A percentile compares a stretch with the other conserved stretches of the same genome.
Evolutionary conservation across 2,797 vertebrate genomes (phyloP).

Genomic region (Rallus crepitans): DNA sequence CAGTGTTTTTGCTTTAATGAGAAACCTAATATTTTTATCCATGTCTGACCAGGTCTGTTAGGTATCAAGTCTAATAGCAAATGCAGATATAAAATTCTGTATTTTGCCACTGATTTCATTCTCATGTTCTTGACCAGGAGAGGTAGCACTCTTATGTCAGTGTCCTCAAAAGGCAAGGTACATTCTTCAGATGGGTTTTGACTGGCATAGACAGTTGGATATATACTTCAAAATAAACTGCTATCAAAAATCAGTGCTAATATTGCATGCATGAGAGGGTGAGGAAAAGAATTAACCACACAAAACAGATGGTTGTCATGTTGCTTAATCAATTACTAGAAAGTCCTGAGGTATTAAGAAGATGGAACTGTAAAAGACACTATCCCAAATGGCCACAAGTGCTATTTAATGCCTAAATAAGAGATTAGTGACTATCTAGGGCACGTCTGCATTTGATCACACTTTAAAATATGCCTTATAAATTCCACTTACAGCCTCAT

Average conservation of each 20-base stretch:
- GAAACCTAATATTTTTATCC: not conserved
- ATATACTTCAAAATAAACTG: not conserved
- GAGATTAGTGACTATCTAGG: not conserved
- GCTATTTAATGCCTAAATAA: not conserved
- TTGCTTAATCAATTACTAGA: not conserved
- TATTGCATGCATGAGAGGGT: not conserved
- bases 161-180: not conserved
- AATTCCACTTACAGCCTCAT: not conserved
- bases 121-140: not conserved
- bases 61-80: not conserved
- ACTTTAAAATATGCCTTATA: constrained; percentile 1
- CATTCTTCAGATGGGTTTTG: not conserved
- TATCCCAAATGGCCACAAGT: not conserved
- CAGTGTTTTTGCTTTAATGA: not conserved
- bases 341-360: not conserved
- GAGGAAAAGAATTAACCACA: not conserved
- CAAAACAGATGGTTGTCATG: not conserved
- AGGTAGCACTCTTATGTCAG: not conserved
- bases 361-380: not conserved
- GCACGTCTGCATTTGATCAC: not conserved
- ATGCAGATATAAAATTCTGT: not conserved
- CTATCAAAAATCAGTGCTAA: not conserved
- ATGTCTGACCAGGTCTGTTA: not conserved
- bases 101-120: not conserved
- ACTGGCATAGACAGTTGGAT: not conserved